Evolutionary conservation across 2,113 vertebrate species (phyloP), one percentile per base, ranked within the genome.

Genomic region (Varanus salvator): DNA sequence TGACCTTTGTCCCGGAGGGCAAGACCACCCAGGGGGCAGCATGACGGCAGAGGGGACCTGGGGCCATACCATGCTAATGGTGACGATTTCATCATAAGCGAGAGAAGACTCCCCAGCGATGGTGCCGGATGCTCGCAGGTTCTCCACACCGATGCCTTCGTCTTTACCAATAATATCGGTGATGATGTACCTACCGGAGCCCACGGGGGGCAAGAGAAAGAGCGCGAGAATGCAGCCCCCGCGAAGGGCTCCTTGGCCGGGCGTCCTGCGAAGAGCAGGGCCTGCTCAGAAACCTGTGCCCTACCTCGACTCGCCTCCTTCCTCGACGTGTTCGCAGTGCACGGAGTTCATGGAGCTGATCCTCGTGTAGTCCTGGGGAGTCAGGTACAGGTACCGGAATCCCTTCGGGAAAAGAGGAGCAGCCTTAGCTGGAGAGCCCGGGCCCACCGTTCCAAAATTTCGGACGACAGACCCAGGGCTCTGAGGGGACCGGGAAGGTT

Each of bases 321-420:
- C 99, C 93, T 99, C 99, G 27, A 99, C 95, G 0, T 99, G 99
- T 38, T 97, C 97, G 94, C 99, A 99, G 91, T 98, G 99, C 83
- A 99, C 98, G 0, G 98, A 97, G 90, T 98, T 99, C 93, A 97
- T 94, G 91, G 98, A 87, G 64, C 98, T 99, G 97, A 99, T 98
- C 29, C 92, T 96, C 0, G 98, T 98, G 96, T 99, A 99, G 95
- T 99, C 99, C 95, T 99, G 98, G 0, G 99, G 98, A 0, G 98
- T 99, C 97, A 99, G 97, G 96, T 99, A 99, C 85, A 99, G 97
- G 92, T 99, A 99, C 92, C 97, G 99, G 96, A 99, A 99, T 6
- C 99, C 99, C 99, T 99, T 87, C 29, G 92, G 91, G 87, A 3
- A 14, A 85, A 90, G 90, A 25, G 52, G 0, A 31, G 7, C 60